Base-by-base conservation (phyloP, 2,888 invertebrate species). In the Hypolimnas misippus region DNA sequence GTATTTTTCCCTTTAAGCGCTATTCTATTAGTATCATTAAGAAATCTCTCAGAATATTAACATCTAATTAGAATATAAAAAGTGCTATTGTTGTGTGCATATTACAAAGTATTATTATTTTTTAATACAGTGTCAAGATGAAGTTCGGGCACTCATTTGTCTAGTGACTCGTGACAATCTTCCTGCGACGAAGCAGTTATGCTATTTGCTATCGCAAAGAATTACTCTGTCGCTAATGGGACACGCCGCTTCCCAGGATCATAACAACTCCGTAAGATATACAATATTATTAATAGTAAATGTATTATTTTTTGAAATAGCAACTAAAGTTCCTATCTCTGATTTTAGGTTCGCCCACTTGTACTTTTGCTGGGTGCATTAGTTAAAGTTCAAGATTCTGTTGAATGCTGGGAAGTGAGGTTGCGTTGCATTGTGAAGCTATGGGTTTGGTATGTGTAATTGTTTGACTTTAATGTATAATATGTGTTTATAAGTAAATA, bases 361-460 rank as follows among this genome's bases (percentile, higher is more conserved):
- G 98, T 99, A 83, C 93, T 97, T 7, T 88, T 99, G 12, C 87
- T 99, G 25, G 97, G 98, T 0, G 96, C 97, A 0, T 93, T 98
- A 50, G 95, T 98, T 1, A 96, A 97, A 73, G 97, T 97, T 71
- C 97, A 98, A 77, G 99, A 99, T 82, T 91, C 89, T 0, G 86
- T 91, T 0, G 95, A 96, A 3, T 98, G 98, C 80, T 99, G 99
- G 99, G 98, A 99, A 82, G 95, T 96, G 67, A 96, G 98, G 76
- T 90, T 99, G 0, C 94, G 97, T 51, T 96, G 97, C 79, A 96
- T 98, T 66, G 96, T 98, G 89, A 95, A 96, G 70, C 90, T 98
- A 57, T 98, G 98, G 90, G 91, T 92, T 44, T 92, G 92, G 92
- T 92, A 70, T 75, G 89, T 75, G 89, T 60, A 29, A 29, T 59